A percentile compares a stretch with the other conserved stretches of the same genome.
Evolutionary conservation across 2,797 vertebrate genomes (phyloP).

Genomic region (Yasuhikotakia modesta): DNA sequence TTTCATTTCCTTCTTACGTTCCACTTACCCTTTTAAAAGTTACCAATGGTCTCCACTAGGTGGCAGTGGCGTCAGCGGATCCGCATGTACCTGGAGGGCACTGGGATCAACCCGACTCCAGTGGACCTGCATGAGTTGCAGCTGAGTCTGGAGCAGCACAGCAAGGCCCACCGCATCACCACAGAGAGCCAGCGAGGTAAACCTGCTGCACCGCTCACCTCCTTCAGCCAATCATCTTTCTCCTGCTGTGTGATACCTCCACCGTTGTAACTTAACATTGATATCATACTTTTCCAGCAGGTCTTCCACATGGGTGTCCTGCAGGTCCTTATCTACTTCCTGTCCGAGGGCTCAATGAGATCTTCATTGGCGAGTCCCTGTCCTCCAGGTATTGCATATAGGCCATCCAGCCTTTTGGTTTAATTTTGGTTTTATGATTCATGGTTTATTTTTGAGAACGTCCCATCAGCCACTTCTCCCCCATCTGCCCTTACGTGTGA

Average conservation of each 20-base stretch:
- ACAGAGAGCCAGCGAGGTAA: constrained; percentile 68
- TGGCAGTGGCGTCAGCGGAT: constrained; percentile 97
- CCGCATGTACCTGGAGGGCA: constrained; percentile 90
- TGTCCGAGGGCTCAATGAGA: constrained; percentile 91
- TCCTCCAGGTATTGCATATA: constrained; percentile 86
- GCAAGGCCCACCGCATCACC: constrained; percentile 83
- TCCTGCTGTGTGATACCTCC: background rate
- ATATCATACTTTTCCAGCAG: constrained; percentile 45
- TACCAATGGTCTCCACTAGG: constrained; percentile 65
- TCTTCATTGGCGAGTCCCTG: constrained; percentile 97
- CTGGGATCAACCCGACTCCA: constrained; percentile 89
- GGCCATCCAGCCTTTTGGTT: background rate
- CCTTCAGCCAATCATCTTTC: background rate
- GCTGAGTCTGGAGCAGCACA: constrained; percentile 92
- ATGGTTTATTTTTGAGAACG: constrained; percentile 48
- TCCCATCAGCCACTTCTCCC: constrained; percentile 42
- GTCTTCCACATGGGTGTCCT: constrained; percentile 67
- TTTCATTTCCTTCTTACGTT: background rate
- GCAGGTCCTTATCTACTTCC: constrained; percentile 87
- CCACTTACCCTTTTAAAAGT: background rate
- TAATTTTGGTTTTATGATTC: too few relatives aligned
- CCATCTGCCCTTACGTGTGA: constrained; percentile 69
- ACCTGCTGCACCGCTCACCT: background rate
- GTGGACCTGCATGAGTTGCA: constrained; percentile 96
- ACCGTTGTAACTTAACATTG: too few relatives aligned